These are phyloP conservation scores for Phataginus tricuspis DNA, from an alignment of 2,797 vertebrate species.

Conservation along the genomic window DNA sequence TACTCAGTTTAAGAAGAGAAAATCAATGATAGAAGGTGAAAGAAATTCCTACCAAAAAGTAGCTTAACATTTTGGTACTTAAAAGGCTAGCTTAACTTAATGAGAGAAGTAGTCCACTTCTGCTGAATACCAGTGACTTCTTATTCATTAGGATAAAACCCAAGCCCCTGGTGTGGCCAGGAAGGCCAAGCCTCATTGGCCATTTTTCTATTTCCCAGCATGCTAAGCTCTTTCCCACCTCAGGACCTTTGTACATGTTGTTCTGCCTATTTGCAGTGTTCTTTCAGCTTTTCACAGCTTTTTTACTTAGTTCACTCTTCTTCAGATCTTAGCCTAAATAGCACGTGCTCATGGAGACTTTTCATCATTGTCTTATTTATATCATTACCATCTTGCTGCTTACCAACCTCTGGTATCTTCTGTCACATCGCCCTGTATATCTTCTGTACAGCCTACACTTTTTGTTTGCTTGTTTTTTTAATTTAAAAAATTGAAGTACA, in stretches of 20 bases:
- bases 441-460: not conserved
- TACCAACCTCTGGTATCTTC: not conserved
- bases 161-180: not conserved
- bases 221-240: not conserved
- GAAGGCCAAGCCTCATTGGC: not conserved
- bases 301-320: not conserved
- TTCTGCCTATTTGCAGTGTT: not conserved
- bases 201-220: not conserved
- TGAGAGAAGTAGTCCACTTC: not conserved
- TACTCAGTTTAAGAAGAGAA: slow-evolving; percentile 1
- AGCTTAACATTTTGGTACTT: not conserved
- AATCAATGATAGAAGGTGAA: not conserved
- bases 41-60: not conserved
- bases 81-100: slow-evolving; percentile 20
- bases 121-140: not conserved
- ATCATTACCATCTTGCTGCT: not conserved
- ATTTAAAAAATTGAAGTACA: too few relatives aligned
- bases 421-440: not conserved
- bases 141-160: not conserved
- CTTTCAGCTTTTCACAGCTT: not conserved
- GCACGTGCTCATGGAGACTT: not conserved
- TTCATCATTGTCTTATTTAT: not conserved
- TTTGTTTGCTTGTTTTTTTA: not conserved
- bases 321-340: not conserved
- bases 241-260: not conserved